Base-by-base conservation (phyloP, 2,113 vertebrate species). In the Eublepharis macularius region DNA sequence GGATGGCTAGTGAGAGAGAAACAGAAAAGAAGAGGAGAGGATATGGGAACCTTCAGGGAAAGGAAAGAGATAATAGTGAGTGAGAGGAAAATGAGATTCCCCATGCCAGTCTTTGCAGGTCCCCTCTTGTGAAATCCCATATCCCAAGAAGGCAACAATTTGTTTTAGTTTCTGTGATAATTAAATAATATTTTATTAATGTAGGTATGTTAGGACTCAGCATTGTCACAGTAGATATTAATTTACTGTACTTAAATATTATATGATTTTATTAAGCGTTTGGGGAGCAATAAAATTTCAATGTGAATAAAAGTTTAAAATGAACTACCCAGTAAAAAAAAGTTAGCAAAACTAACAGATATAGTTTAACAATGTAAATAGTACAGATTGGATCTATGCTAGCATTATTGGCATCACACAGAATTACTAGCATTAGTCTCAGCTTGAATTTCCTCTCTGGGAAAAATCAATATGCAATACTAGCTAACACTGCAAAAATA, bases 381-480 rank as follows among this genome's bases (percentile, higher is more conserved):
- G 79, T 86, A 54, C 60, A 86, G 78, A 76, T 90, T 81, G 84
- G 51, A 91, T 87, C 26, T 74, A 82, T 82, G 90, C 87, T 93
- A 80, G 24, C 74, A 29, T 90, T 93, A 82, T 91, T 82, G 85
- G 93, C 85, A 92, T 86, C 91, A 88, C 34, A 29, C 82, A 84
- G 82, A 90, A 92, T 85, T 91, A 89, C 41, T 82, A 83, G 47
- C 86, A 91, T 92, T 88, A 92, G 54, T 90, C 91, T 94, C 66
- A 87, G 49, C 51, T 91, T 87, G 83, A 69, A 90, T 92, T 95
- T 94, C 85, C 82, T 85, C 70, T 91, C 39, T 87, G 90, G 60
- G 41, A 77, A 81, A 85, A 92, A 94, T 95, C 94, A 94, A 93
- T 95, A 92, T 47, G 66, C 76, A 93, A 95, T 76, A 85, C 72